Percentiles rank a stretch among this genome's conserved stretches.
Conservation (phyloP, 92 coral and sea anemone genomes). For the Paramuricea clavata region DNA sequence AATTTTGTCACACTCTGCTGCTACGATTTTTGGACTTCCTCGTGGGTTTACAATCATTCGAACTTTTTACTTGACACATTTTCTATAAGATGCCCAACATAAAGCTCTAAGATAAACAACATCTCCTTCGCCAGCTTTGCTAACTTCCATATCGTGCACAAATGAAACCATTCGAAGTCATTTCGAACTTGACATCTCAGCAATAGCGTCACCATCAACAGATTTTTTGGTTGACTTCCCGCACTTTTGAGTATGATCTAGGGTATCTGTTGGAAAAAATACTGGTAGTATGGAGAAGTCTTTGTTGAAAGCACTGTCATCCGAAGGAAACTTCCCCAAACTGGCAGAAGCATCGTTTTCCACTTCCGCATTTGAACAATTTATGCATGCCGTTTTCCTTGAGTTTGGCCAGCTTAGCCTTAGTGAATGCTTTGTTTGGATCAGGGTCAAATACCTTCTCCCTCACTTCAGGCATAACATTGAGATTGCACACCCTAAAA, state of each 20-base stretch:
- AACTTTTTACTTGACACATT: constrained; percentile 74
- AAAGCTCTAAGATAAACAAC: constrained; percentile 66
- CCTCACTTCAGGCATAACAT: constrained; percentile 66
- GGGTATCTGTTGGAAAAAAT: constrained; percentile 73
- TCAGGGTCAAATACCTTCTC: constrained; percentile 64
- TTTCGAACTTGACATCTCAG: constrained; percentile 72
- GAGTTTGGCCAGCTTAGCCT: constrained; percentile 58
- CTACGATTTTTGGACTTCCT: constrained; percentile 69
- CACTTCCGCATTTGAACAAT: constrained; percentile 10
- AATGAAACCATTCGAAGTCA: constrained; percentile 66
- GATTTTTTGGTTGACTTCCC: too few species aligned
- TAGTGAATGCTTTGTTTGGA: constrained; percentile 54
- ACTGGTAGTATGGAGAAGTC: too few species aligned
- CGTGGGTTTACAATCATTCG: constrained; percentile 58
- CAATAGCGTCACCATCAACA: constrained; percentile 58
- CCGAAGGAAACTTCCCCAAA: constrained; percentile 56
- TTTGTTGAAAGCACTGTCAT: constrained; percentile 58
- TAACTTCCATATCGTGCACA: constrained; percentile 68
- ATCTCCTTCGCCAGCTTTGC: constrained; percentile 49
- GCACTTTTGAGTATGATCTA: constrained; percentile 72
- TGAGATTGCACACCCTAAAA: constrained; percentile 66
- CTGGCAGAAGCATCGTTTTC: constrained; percentile 6
- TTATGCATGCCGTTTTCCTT: not conserved
- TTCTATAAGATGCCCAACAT: constrained; percentile 75
- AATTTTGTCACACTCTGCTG: constrained; percentile 66